These are phyloP conservation scores for Notoglanidium macrostoma DNA, from an alignment of 2,797 vertebrate species.

Conservation along the genomic window DNA sequence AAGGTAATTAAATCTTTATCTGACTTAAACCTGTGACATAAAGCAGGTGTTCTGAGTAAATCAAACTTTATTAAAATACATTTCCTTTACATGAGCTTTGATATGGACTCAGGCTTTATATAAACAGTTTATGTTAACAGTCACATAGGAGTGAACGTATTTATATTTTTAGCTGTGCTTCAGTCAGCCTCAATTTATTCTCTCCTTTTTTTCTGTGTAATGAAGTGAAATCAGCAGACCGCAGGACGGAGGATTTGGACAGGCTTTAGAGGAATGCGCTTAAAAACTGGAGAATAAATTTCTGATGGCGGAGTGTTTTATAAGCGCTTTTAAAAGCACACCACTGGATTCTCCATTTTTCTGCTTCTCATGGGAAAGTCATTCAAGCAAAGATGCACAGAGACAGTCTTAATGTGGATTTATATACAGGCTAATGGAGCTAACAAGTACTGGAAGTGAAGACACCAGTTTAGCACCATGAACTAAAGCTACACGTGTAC, in stretches of 20 bases:
- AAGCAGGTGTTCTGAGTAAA: background rate
- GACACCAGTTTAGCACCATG: background rate
- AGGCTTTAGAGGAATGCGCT: background rate
- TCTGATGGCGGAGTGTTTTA: conserved; percentile 52
- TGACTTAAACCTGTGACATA: background rate
- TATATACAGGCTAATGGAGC: background rate
- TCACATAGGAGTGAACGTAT: background rate
- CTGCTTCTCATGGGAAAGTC: conserved; percentile 13
- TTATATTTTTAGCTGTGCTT: background rate
- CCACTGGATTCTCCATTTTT: conserved; percentile 24
- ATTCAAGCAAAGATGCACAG: background rate
- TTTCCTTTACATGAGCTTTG: background rate
- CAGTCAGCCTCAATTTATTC: background rate
- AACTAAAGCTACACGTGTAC: background rate
- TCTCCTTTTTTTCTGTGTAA: background rate
- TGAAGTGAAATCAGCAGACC: conserved; percentile 2
- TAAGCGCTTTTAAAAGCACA: conserved; percentile 55
- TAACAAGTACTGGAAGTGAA: background rate
- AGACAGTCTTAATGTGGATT: background rate
- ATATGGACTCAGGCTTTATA: background rate
- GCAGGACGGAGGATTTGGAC: background rate
- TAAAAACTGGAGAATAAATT: conserved; percentile 41
- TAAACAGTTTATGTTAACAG: background rate
- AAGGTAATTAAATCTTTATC: background rate
- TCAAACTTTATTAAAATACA: background rate